These are phyloP conservation scores for Anniella stebbinsi DNA, from an alignment of 2,797 vertebrate genomes.

Conservation along the genomic window DNA sequence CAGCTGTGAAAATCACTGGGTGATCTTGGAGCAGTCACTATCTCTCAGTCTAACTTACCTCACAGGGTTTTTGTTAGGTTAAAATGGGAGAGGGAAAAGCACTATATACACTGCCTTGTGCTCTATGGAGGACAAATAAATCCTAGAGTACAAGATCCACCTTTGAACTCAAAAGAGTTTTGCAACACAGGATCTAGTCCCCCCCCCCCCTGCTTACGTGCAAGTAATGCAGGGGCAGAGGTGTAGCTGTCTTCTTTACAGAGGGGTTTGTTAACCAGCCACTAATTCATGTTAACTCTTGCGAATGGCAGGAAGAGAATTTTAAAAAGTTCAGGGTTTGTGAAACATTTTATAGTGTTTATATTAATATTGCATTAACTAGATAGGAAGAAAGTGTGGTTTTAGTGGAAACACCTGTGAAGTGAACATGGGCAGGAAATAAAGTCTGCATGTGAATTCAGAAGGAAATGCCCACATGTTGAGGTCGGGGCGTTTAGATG, in stretches of 20 bases:
- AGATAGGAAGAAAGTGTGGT: neutral
- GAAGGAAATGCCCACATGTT: neutral
- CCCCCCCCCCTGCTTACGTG: neutral
- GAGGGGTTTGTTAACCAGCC: neutral
- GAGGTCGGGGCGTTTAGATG: neutral
- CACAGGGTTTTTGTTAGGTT: neutral
- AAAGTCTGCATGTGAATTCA: neutral
- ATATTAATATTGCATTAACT: neutral
- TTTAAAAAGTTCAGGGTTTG: neutral
- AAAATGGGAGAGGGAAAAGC: neutral
- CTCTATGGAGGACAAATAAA: neutral
- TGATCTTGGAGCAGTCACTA: neutral
- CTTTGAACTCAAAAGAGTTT: neutral
- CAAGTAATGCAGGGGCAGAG: neutral
- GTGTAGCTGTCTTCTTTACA: too few relatives aligned
- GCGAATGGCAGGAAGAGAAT: neutral
- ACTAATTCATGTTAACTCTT: neutral
- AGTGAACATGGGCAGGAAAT: neutral
- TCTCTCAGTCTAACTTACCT: neutral
- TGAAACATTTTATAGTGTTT: neutral
- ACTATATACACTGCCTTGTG: neutral
- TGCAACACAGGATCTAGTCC: neutral
- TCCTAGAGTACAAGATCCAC: neutral
- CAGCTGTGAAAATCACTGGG: neutral
- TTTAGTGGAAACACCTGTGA: neutral